These are phyloP conservation scores for Cromileptes altivelis DNA, from an alignment of 2,113 vertebrate species.

Conservation along the genomic window DNA sequence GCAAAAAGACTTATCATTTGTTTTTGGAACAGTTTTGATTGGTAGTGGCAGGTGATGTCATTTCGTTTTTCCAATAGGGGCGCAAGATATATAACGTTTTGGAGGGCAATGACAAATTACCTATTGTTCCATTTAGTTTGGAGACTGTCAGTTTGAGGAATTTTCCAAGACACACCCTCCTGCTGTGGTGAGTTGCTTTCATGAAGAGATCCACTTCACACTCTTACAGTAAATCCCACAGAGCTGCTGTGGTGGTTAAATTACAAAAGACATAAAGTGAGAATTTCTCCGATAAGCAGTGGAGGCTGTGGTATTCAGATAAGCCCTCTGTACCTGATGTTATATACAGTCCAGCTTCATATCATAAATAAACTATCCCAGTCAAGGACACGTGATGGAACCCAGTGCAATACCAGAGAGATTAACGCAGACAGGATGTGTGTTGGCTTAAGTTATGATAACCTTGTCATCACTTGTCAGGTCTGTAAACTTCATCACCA, in stretches of 20 bases:
- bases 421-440: slow-evolving; percentile 18
- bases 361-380: slow-evolving; percentile 44
- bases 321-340: slow-evolving; percentile 35
- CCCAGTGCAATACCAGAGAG: slow-evolving; percentile 27
- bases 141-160: neutral
- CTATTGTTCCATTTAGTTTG: neutral
- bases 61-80: too few relatives aligned
- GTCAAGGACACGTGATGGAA: slow-evolving; percentile 47
- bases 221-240: slow-evolving; percentile 8
- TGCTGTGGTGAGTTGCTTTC: neutral
- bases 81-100: too few relatives aligned
- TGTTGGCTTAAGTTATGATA: slow-evolving; percentile 52
- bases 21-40: neutral
- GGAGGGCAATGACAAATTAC: neutral
- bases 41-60: neutral
- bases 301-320: slow-evolving; percentile 60
- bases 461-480: slow-evolving; percentile 65
- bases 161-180: neutral
- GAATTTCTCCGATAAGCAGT: slow-evolving; percentile 43
- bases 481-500: slow-evolving; percentile 57
- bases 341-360: slow-evolving; percentile 12
- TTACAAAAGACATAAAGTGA: slow-evolving; percentile 11
- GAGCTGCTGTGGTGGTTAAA: slow-evolving; percentile 4
- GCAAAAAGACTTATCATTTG: too few relatives aligned
- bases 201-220: neutral